Conservation (phyloP, 2,113 vertebrate genomes). For the Channa maculata region DNA sequence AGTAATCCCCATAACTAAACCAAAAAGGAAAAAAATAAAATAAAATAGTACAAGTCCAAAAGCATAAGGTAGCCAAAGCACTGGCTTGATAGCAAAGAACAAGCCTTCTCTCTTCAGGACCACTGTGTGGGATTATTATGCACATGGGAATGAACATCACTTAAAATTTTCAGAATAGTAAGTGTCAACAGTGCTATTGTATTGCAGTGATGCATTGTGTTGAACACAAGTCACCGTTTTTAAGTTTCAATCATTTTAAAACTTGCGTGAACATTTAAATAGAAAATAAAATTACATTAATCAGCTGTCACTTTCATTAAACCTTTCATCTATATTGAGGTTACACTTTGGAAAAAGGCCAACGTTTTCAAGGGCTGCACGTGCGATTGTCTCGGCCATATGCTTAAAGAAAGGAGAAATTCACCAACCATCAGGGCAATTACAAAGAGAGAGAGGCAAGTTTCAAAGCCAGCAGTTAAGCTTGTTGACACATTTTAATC, state of each 20-base stretch:
- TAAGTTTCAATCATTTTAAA: neutral
- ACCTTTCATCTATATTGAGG: neutral
- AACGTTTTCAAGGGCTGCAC: slow-evolving; percentile 43
- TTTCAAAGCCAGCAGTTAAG: slow-evolving; percentile 80
- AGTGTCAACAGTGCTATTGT: slow-evolving; percentile 7
- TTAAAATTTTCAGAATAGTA: slow-evolving; percentile 40
- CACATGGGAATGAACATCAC: slow-evolving; percentile 34
- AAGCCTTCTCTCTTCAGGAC: slow-evolving; percentile 48
- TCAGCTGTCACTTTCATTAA: slow-evolving; percentile 19
- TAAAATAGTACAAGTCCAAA: slow-evolving; percentile 47
- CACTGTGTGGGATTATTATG: slow-evolving; percentile 52
- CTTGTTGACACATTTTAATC: slow-evolving; percentile 82
- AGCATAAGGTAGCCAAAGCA: slow-evolving; percentile 67
- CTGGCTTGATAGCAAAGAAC: slow-evolving; percentile 66
- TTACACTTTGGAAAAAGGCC: slow-evolving; percentile 7
- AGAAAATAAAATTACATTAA: neutral
- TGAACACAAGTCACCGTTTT: neutral
- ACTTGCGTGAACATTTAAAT: neutral
- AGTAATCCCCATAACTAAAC: slow-evolving; percentile 77
- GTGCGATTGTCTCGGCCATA: slow-evolving; percentile 62
- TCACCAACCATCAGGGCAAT: slow-evolving; percentile 66
- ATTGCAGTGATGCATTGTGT: neutral
- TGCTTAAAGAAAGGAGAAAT: slow-evolving; percentile 74
- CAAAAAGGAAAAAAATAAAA: slow-evolving; percentile 44
- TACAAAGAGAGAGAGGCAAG: slow-evolving; percentile 65